Evolutionary conservation across 2,113 vertebrate genomes (phyloP).

Genomic region (Zeus faber): DNA sequence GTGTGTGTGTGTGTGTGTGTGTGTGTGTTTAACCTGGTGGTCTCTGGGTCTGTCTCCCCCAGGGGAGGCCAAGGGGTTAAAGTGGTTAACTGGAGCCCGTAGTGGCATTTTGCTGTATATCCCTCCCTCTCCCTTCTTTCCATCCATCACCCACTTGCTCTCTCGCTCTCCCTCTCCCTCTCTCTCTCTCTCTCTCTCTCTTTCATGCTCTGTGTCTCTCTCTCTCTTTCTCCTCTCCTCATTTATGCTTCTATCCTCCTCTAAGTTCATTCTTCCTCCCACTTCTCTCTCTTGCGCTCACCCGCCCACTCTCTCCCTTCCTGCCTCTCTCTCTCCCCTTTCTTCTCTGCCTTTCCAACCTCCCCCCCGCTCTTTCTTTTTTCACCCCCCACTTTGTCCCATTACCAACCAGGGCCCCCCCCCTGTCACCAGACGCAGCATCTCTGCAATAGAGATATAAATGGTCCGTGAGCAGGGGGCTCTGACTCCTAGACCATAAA

Average conservation of each 20-base stretch:
- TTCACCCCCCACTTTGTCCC: slow-evolving; percentile 34
- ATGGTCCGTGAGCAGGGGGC: slow-evolving; percentile 62
- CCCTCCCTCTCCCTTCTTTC: slow-evolving; percentile 10
- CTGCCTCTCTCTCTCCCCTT: slow-evolving; percentile 1
- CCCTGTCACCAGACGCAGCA: slow-evolving; percentile 56
- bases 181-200: neutral
- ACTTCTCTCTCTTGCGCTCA: slow-evolving; percentile 4
- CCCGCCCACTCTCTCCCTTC: neutral
- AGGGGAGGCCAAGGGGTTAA: slow-evolving; percentile 52
- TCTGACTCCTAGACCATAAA: slow-evolving; percentile 69
- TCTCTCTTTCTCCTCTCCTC: slow-evolving; percentile 24
- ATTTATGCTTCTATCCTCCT: slow-evolving; percentile 31
- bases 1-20: slow-evolving; percentile 7
- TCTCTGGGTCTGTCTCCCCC: slow-evolving; percentile 38
- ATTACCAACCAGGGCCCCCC: too few relatives aligned
- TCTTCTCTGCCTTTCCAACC: neutral
- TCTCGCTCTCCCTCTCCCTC: neutral
- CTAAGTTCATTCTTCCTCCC: neutral
- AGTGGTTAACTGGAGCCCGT: slow-evolving; percentile 54
- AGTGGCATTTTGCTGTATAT: slow-evolving; percentile 56
- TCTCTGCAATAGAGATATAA: slow-evolving; percentile 74
- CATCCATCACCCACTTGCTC: neutral
- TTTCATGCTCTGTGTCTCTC: neutral
- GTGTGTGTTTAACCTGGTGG: slow-evolving; percentile 16
- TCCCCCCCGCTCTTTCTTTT: slow-evolving; percentile 20